phyloP scores from a whole-genome alignment of 2,888 invertebrate genomes.

The Drosophila tanythrix region DNA sequence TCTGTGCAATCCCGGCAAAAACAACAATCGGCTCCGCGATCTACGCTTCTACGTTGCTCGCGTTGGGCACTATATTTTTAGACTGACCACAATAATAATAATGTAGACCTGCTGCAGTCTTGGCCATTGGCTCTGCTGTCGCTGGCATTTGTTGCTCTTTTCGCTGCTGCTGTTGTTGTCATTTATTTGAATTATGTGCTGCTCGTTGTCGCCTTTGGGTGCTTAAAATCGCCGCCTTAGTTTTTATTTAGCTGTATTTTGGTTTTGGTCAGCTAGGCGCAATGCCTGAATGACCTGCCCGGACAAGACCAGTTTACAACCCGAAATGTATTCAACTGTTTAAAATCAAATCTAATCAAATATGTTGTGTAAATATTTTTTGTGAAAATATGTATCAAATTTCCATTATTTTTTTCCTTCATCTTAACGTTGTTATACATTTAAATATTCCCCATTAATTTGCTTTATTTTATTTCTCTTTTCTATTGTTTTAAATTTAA shows the following conservation, averaged over 20 bases:
- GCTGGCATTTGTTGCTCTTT: conserved; percentile 23
- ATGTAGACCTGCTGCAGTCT: conserved; percentile 60
- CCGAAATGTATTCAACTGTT: neutral
- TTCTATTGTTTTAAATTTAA: no score
- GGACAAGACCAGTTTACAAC: neutral
- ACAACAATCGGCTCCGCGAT: conserved; percentile 17
- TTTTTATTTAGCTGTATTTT: conserved; percentile 25
- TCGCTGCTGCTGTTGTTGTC: conserved; percentile 47
- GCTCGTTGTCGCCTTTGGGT: conserved; percentile 68
- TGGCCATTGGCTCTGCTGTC: conserved; percentile 44
- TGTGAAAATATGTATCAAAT: neutral
- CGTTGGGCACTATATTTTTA: conserved; percentile 81
- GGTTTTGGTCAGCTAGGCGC: conserved; percentile 15
- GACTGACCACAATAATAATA: conserved; percentile 77
- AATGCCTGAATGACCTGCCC: conserved; percentile 47
- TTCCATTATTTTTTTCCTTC: neutral
- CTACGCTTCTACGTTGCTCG: conserved; percentile 51
- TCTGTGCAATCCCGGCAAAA: conserved; percentile 26
- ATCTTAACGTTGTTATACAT: neutral
- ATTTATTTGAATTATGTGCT: conserved; percentile 70
- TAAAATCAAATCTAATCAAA: neutral
- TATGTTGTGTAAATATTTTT: neutral
- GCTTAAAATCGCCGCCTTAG: conserved; percentile 44
- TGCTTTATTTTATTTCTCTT: neutral
- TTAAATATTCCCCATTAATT: neutral